Percentiles rank a stretch among this genome's conserved stretches.
phyloP scores from a whole-genome alignment of 2,797 vertebrate genomes.

The Loriculus beryllinus region DNA sequence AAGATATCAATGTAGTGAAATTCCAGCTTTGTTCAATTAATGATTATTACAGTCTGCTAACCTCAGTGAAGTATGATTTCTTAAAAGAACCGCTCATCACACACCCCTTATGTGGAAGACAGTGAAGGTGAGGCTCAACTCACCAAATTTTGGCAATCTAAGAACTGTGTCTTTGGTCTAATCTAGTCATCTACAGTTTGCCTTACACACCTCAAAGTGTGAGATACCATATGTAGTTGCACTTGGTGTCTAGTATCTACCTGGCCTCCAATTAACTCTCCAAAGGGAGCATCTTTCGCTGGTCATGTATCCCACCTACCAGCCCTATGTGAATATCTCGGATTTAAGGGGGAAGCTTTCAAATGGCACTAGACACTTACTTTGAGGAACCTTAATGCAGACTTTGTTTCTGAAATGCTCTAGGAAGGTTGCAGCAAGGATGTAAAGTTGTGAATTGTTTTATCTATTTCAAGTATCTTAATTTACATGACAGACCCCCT shows the following conservation, averaged over 20 bases:
- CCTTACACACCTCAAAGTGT: background rate
- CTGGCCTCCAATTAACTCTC: rapidly evolving
- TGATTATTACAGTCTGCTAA: background rate
- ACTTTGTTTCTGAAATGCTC: background rate
- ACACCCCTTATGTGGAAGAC: background rate
- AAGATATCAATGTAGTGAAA: background rate
- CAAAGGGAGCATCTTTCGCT: background rate
- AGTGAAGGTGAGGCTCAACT: background rate
- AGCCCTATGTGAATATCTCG: background rate
- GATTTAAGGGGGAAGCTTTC: background rate
- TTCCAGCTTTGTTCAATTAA: background rate
- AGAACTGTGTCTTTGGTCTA: background rate
- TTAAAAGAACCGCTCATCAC: background rate
- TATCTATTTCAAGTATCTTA: background rate
- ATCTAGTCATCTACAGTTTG: background rate
- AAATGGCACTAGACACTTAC: background rate
- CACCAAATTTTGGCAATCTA: background rate
- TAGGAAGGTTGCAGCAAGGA: background rate
- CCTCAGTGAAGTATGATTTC: background rate
- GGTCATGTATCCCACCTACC: background rate
- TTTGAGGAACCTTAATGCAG: background rate
- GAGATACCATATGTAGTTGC: background rate
- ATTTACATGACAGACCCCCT: background rate
- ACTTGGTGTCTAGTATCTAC: background rate
- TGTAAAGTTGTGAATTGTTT: background rate